A percentile compares a stretch with the other conserved stretches of the same genome.
Conservation (phyloP, 2,113 vertebrate genomes). For the Gavia stellata region DNA sequence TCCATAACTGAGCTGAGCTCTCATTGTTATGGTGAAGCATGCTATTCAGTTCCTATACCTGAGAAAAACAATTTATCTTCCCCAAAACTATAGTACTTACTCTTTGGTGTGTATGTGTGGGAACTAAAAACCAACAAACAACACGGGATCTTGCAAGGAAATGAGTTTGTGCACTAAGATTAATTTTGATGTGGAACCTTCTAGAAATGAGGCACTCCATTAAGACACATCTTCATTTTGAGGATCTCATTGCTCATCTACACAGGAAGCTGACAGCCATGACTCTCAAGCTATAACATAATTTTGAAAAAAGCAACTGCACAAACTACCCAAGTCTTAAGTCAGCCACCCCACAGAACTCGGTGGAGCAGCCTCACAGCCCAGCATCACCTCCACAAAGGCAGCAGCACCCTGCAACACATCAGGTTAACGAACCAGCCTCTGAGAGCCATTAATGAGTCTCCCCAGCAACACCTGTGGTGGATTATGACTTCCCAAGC, state of each 20-base stretch:
- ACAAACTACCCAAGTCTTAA: background rate
- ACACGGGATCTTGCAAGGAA: background rate
- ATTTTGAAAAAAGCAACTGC: background rate
- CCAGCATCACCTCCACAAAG: background rate
- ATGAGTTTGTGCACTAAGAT: background rate
- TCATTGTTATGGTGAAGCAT: background rate
- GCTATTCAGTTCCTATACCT: background rate
- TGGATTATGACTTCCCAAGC: background rate
- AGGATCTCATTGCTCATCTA: background rate
- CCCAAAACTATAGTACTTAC: background rate
- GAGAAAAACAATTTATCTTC: background rate
- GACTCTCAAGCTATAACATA: background rate
- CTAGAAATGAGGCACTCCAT: background rate
- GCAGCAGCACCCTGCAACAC: background rate
- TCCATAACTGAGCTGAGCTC: background rate
- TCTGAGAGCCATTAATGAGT: background rate
- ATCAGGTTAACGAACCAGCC: accelerated
- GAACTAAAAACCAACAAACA: background rate
- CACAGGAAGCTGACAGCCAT: accelerated
- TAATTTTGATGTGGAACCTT: background rate
- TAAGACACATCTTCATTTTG: background rate
- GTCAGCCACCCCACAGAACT: background rate
- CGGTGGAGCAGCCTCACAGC: accelerated
- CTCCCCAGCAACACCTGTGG: background rate
- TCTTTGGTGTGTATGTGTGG: background rate